phyloP scores from a whole-genome alignment of 2,888 invertebrate species.

The Nomada ferruginata region DNA sequence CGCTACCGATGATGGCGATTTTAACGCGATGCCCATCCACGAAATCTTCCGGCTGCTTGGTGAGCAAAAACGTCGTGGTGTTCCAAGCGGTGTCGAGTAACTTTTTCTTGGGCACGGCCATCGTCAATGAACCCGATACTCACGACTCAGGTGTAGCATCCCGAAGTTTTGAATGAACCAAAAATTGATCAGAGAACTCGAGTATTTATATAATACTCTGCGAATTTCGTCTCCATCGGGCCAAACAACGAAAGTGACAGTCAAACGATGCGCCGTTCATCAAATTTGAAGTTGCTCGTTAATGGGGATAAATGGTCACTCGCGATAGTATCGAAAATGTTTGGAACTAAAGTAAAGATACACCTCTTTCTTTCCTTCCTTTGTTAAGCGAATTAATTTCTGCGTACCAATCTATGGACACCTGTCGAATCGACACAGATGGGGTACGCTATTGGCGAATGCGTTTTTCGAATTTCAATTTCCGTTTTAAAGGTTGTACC shows the following conservation, averaged over 20 bases:
- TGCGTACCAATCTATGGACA: slow-evolving; percentile 37
- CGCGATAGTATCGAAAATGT: neutral
- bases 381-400: no score
- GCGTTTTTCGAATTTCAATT: slow-evolving; percentile 58
- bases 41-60: slow-evolving; percentile 72
- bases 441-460: slow-evolving; percentile 44
- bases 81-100: slow-evolving; percentile 61
- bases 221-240: slow-evolving; percentile 46
- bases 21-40: slow-evolving; percentile 75
- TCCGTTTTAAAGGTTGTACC: slow-evolving; percentile 49
- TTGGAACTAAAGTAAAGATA: no score
- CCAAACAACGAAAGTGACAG: slow-evolving; percentile 18
- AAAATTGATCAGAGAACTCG: neutral
- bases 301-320: neutral
- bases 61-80: slow-evolving; percentile 76
- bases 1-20: slow-evolving; percentile 78
- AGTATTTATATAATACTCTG: neutral
- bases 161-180: slow-evolving; percentile 19
- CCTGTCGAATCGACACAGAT: slow-evolving; percentile 62
- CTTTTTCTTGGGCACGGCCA: slow-evolving; percentile 66
- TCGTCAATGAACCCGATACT: slow-evolving; percentile 47
- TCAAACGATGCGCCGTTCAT: slow-evolving; percentile 26
- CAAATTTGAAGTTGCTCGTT: slow-evolving; percentile 31
- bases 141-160: slow-evolving; percentile 23
- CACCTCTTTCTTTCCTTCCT: no score